Base-by-base conservation (phyloP, 1,140 invertebrate genomes). In the Dinoponera quadriceps region DNA sequence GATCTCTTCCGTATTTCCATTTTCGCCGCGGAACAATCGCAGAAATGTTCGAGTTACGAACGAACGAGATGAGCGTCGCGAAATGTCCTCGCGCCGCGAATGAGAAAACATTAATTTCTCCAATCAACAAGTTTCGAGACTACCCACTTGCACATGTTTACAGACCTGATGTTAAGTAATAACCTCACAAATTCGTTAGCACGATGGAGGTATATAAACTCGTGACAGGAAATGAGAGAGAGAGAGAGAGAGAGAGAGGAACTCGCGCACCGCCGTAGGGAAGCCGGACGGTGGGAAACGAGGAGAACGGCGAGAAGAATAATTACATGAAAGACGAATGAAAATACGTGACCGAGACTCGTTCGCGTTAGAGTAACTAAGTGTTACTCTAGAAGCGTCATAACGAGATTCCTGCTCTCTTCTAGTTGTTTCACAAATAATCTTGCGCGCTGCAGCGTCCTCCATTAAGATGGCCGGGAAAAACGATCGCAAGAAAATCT, bases 401-500 rank as follows among this genome's bases (percentile, higher is more conserved):
- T 66, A 77, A 78, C 18, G 33, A 71, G 75, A 80, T 80, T 80
- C 51, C 49, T 68, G 63, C 51, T 69, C 51, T 71, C 22, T 14
- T 22, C 38, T n/a, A 44, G 14, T 27, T 71, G 33, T 80, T 57
- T 80, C 51, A 54, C 65, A 80, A 71, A 80, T 80, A 80, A 80
- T 80, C 33, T 57, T 38, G 51, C 25, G 51, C 49, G 44, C 25
- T 22, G 18, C 38, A 18, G 14, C 25, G 44, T 75, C 27, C 16
- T 68, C 74, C 65, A 78, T 78, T 78, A 78, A 78, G 33, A 7
- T 16, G 33, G 22, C 7, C 29, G 16, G 33, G 62, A 78, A 78
- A 78, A 78, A 78, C 49, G 75, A 48, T 80, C 75, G 75, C 75
- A 57, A 71, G 63, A 78, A 78, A 78, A 80, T 71, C 65, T 44